Conservation (phyloP, 2,113 vertebrate genomes). For the Azemiops feae region DNA sequence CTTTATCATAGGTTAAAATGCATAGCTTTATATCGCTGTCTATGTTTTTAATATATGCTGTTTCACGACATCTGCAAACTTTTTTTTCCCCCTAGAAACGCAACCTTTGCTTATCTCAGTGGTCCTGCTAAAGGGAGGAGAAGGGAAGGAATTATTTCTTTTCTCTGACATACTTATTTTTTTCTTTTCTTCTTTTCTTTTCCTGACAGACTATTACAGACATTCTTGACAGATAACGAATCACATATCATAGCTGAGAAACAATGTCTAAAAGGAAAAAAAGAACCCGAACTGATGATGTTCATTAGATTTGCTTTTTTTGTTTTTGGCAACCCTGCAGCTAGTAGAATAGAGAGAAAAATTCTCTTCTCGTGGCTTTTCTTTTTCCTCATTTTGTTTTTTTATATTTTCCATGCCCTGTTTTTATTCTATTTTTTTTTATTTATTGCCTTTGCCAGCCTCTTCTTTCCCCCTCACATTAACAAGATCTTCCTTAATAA, state of each 20-base stretch:
- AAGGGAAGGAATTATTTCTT: constrained; percentile 29
- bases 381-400: constrained; percentile 33
- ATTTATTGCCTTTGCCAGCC: constrained; percentile 16
- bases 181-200: too few species aligned
- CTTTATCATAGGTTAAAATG: neutral
- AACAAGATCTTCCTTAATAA: constrained; percentile 24
- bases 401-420: constrained; percentile 35
- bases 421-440: neutral
- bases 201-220: constrained; percentile 37
- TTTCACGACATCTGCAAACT: constrained; percentile 1
- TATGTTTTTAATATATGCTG: constrained; percentile 20
- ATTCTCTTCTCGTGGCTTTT: constrained; percentile 42
- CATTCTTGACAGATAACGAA: constrained; percentile 50
- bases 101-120: constrained; percentile 23
- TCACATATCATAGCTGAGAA: constrained; percentile 57
- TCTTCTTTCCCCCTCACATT: constrained; percentile 37
- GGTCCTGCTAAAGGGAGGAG: neutral
- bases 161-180: constrained; percentile 18
- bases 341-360: constrained; percentile 30
- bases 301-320: constrained; percentile 57
- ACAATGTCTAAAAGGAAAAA: constrained; percentile 32
- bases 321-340: constrained; percentile 31
- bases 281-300: constrained; percentile 37
- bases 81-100: constrained; percentile 25
- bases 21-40: constrained; percentile 14